phyloP scores from a whole-genome alignment of 2,113 vertebrate genomes.

The Microtus montanus region DNA sequence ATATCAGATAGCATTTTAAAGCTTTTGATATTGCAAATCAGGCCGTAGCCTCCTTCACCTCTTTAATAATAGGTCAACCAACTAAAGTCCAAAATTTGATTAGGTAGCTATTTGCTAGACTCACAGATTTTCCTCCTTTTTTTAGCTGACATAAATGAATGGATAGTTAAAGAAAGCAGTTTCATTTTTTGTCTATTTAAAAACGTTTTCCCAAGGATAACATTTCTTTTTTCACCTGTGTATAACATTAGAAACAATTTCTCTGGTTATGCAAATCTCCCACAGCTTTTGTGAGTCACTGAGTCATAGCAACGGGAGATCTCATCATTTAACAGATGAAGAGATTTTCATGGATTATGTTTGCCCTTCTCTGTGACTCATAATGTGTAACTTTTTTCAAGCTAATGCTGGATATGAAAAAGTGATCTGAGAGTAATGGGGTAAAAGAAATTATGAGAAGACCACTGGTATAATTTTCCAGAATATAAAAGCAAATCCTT shows the following conservation, averaged over 20 bases:
- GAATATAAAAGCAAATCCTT: slow-evolving; percentile 64
- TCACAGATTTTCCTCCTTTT: background rate
- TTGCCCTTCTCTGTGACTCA: slow-evolving; percentile 52
- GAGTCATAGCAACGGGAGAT: slow-evolving; percentile 33
- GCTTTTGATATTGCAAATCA: background rate
- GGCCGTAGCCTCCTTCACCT: background rate
- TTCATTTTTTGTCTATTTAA: slow-evolving; percentile 15
- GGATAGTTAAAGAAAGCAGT: background rate
- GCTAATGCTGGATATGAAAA: background rate
- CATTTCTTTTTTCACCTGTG: slow-evolving; percentile 39
- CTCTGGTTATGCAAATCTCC: background rate
- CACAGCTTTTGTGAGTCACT: slow-evolving; percentile 44
- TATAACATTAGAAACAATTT: slow-evolving; percentile 35
- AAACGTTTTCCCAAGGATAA: slow-evolving; percentile 18
- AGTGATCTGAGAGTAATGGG: slow-evolving; percentile 39
- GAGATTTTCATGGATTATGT: slow-evolving; percentile 3
- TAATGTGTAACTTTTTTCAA: background rate
- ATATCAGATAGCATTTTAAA: background rate
- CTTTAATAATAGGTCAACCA: background rate
- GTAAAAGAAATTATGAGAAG: slow-evolving; percentile 5
- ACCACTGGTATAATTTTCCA: slow-evolving; percentile 51
- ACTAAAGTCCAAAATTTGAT: slow-evolving; percentile 37
- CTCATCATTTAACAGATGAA: slow-evolving; percentile 54
- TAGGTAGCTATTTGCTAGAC: slow-evolving; percentile 17
- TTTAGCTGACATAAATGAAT: background rate